Percentiles rank a stretch among this genome's conserved stretches.
Evolutionary conservation across 2,797 vertebrate species (phyloP).

Genomic region (Oreonectes daqikongensis): DNA sequence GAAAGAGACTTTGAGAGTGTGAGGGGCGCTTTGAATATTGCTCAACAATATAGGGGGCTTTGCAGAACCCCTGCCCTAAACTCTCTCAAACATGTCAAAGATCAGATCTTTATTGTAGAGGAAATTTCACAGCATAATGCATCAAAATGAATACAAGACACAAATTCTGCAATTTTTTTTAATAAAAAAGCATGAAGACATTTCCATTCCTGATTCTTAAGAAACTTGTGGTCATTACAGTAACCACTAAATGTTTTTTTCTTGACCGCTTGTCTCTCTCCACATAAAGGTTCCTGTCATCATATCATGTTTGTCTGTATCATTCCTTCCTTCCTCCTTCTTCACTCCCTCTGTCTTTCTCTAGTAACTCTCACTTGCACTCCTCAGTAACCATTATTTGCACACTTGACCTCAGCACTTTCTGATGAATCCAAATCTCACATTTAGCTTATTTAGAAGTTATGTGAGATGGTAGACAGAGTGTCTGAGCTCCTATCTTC

Average conservation of each 20-base stretch:
- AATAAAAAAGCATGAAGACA: no score
- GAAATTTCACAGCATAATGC: neutral
- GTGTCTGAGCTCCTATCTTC: neutral
- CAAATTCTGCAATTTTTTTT: no score
- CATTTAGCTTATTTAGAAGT: no score
- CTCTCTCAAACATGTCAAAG: neutral
- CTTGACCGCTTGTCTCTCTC: no score
- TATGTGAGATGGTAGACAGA: neutral
- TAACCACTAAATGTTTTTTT: neutral
- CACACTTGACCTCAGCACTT: neutral
- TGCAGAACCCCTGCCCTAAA: no score
- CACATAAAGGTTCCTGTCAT: neutral
- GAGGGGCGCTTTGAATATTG: no score
- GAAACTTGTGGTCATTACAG: neutral
- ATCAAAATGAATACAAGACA: no score
- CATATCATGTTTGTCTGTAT: neutral
- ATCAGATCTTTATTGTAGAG: neutral
- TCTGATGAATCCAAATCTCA: neutral
- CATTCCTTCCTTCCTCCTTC: neutral
- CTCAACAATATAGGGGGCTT: no score
- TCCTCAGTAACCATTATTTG: neutral
- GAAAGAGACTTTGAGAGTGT: no score
- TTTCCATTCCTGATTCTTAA: no score
- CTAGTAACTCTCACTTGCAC: neutral
- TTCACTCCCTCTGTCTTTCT: neutral